phyloP scores from a whole-genome alignment of 2,797 vertebrate genomes.

The Siniperca obscura region DNA sequence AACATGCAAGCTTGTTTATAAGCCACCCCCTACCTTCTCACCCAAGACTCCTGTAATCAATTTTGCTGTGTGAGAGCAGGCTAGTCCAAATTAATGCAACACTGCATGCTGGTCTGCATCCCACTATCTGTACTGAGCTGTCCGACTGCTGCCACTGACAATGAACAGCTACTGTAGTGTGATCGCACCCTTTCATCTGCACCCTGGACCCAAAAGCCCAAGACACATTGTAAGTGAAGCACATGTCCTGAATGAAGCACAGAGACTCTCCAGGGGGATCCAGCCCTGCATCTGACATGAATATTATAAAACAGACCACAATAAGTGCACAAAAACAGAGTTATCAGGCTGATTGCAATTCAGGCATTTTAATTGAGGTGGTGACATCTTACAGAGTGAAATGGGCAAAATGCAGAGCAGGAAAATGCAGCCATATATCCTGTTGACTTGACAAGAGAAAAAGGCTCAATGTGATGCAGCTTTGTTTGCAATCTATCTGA shows the following conservation, averaged over 20 bases:
- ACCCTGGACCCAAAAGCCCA: background rate
- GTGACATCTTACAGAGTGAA: conserved; percentile 17
- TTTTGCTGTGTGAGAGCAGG: conserved; percentile 48
- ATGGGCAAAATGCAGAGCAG: conserved; percentile 7
- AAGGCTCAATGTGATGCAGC: background rate
- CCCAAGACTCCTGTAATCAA: conserved; percentile 66
- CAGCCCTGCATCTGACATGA: background rate
- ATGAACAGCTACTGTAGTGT: conserved; percentile 14
- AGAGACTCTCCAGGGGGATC: background rate
- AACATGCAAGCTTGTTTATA: conserved; percentile 54
- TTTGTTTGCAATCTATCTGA: conserved; percentile 4
- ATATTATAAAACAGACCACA: background rate
- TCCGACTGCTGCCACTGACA: conserved; percentile 10
- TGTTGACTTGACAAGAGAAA: background rate
- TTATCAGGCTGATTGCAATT: conserved; percentile 6
- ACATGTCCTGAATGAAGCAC: background rate
- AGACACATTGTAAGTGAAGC: background rate
- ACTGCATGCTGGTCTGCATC: conserved; percentile 27
- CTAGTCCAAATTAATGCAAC: conserved; percentile 38
- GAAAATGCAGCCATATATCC: background rate
- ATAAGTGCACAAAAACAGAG: background rate
- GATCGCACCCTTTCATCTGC: conserved; percentile 19
- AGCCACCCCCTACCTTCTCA: conserved; percentile 33
- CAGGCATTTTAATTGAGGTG: conserved; percentile 51
- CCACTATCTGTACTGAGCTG: conserved; percentile 12